phyloP scores from a whole-genome alignment of 2,888 invertebrate genomes.

The Leptinotarsa rubiginosa region DNA sequence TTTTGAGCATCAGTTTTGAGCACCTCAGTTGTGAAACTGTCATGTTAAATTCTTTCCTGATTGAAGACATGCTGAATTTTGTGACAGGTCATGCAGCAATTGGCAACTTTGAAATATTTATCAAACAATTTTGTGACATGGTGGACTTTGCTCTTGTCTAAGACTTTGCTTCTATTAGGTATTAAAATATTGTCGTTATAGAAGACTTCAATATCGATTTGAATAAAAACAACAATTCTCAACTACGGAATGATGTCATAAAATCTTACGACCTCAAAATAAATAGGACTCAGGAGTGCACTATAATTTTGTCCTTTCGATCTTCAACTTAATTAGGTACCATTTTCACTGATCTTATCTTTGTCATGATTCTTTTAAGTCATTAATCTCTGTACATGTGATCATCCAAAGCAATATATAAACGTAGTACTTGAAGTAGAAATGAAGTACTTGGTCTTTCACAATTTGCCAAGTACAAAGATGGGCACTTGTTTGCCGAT shows the following conservation, averaged over 20 bases:
- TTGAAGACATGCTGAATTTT: not conserved
- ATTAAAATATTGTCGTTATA: not conserved
- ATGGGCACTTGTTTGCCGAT: too few relatives aligned
- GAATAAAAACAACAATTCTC: not conserved
- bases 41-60: not conserved
- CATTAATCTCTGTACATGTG: not conserved
- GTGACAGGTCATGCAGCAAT: not conserved
- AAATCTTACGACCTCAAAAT: not conserved
- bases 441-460: too few relatives aligned
- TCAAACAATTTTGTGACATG: not conserved
- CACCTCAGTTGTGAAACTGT: not conserved
- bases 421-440: not conserved
- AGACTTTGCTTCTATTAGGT: not conserved
- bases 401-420: not conserved
- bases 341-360: not conserved
- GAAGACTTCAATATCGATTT: not conserved
- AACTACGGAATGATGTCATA: not conserved
- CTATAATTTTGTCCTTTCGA: not conserved
- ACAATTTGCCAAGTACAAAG: too few relatives aligned
- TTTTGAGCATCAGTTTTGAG: not conserved
- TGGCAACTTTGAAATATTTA: not conserved
- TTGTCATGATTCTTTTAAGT: not conserved
- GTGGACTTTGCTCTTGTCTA: not conserved
- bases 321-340: not conserved
- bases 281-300: not conserved